phyloP scores from a whole-genome alignment of 2,113 vertebrate species.

The Aythya baeri region DNA sequence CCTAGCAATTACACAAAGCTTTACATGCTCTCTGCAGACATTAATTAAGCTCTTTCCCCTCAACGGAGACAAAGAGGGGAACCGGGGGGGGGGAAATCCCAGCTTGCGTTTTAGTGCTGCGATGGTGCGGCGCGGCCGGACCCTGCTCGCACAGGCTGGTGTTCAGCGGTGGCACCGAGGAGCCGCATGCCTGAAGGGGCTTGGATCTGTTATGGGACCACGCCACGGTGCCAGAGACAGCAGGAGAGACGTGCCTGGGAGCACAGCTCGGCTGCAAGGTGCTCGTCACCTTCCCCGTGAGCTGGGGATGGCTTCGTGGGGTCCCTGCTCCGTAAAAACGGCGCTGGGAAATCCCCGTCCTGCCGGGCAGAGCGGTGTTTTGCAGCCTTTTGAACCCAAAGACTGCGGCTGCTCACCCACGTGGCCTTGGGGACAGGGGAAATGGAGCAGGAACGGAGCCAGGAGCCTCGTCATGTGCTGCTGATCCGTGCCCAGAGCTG shows the following conservation, averaged over 20 bases:
- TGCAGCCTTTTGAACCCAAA: not conserved
- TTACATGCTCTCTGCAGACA: slow-evolving; percentile 5
- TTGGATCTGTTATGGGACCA: too few species aligned
- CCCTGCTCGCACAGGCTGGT: not conserved
- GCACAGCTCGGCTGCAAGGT: not conserved
- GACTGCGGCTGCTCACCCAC: not conserved
- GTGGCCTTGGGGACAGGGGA: not conserved
- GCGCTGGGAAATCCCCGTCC: not conserved
- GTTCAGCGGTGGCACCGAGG: not conserved
- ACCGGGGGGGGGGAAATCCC: not conserved
- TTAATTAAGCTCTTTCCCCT: slow-evolving; percentile 50
- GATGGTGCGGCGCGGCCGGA: not conserved
- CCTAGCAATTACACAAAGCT: slow-evolving; percentile 56
- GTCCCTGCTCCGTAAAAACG: not conserved
- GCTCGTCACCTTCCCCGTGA: not conserved
- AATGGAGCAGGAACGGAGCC: not conserved
- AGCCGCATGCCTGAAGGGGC: too few species aligned
- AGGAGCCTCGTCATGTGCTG: not conserved
- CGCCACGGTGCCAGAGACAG: too few species aligned
- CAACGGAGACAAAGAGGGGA: slow-evolving; percentile 51
- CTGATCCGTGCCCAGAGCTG: not conserved
- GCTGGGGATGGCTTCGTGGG: not conserved
- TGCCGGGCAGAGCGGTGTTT: not conserved
- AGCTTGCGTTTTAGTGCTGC: not conserved
- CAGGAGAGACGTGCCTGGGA: too few species aligned